phyloP scores from a whole-genome alignment of 2,888 invertebrate genomes.

The Dorcus parallelipipedus region DNA sequence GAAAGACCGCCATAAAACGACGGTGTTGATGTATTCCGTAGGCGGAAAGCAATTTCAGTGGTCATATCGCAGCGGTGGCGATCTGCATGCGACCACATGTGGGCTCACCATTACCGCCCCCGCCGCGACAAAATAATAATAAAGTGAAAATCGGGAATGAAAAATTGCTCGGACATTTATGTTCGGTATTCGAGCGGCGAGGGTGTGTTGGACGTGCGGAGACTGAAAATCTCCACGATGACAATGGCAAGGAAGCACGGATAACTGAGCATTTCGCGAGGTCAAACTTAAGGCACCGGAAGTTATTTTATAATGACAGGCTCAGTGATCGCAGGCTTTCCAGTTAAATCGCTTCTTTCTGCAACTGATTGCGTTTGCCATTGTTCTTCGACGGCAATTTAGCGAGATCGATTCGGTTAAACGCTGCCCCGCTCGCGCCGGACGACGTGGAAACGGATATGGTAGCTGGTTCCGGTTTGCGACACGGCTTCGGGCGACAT shows the following conservation, averaged over 20 bases:
- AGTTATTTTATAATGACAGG: slow-evolving; percentile 43
- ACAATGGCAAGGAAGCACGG: slow-evolving; percentile 44
- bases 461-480: slow-evolving; percentile 38
- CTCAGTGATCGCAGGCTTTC: slow-evolving; percentile 34
- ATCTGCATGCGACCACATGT: slow-evolving; percentile 47
- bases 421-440: slow-evolving; percentile 36
- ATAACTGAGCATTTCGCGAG: slow-evolving; percentile 45
- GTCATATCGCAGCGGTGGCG: slow-evolving; percentile 39
- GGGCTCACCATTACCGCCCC: slow-evolving; percentile 44
- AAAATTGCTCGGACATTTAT: slow-evolving; percentile 51
- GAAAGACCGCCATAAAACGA: slow-evolving; percentile 9
- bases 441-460: slow-evolving; percentile 40
- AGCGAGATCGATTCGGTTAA: slow-evolving; percentile 41
- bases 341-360: slow-evolving; percentile 35
- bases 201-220: slow-evolving; percentile 46
- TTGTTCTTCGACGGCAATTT: slow-evolving; percentile 43
- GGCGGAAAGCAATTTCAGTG: slow-evolving; percentile 34
- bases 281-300: slow-evolving; percentile 42
- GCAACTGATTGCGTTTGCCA: slow-evolving; percentile 33
- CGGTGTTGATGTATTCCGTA: slow-evolving; percentile 15
- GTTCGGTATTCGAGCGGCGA: slow-evolving; percentile 39
- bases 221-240: slow-evolving; percentile 20
- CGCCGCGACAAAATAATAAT: slow-evolving; percentile 45
- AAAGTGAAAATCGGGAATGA: slow-evolving; percentile 50
- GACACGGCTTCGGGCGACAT: slow-evolving; percentile 26